Evolutionary conservation across 2,113 vertebrate species (phyloP).

Genomic region (Pantherophis guttatus): DNA sequence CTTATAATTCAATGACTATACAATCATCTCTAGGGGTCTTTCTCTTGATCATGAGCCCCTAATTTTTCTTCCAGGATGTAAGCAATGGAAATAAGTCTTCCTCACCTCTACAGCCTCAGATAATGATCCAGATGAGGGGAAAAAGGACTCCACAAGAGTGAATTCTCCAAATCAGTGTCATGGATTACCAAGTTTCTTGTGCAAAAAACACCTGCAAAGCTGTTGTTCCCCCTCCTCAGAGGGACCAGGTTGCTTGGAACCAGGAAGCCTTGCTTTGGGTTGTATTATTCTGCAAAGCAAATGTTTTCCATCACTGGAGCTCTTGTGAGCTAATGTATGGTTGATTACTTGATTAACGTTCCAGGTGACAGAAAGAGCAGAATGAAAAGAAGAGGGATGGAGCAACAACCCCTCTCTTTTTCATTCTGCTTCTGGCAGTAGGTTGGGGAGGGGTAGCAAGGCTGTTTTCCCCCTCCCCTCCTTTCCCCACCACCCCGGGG

Average conservation of each 20-base stretch:
- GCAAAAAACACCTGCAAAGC: background rate
- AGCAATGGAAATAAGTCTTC: background rate
- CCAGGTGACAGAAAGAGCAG: conserved; percentile 51
- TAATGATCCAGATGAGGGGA: rapidly evolving
- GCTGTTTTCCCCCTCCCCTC: background rate
- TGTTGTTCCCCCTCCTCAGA: rapidly evolving
- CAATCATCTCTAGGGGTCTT: background rate
- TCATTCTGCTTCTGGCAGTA: background rate
- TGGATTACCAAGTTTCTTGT: background rate
- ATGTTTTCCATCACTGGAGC: conserved; percentile 38
- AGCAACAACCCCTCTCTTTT: conserved; percentile 25
- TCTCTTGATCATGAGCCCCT: background rate
- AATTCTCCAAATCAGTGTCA: rapidly evolving
- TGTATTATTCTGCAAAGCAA: conserved; percentile 6
- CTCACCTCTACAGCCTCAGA: background rate
- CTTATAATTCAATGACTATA: background rate
- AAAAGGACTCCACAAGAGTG: background rate
- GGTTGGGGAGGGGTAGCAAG: background rate
- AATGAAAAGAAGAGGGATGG: conserved; percentile 20
- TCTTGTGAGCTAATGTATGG: conserved; percentile 63
- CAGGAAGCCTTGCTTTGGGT: background rate
- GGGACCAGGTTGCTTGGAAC: background rate
- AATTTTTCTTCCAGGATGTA: rapidly evolving
- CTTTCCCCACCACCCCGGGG: conserved; percentile 21
- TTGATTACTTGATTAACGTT: conserved; percentile 62